A percentile compares a stretch with the other conserved stretches of the same genome.
phyloP scores from a whole-genome alignment of 2,797 vertebrate genomes.

The Ptychadena robeensis region DNA sequence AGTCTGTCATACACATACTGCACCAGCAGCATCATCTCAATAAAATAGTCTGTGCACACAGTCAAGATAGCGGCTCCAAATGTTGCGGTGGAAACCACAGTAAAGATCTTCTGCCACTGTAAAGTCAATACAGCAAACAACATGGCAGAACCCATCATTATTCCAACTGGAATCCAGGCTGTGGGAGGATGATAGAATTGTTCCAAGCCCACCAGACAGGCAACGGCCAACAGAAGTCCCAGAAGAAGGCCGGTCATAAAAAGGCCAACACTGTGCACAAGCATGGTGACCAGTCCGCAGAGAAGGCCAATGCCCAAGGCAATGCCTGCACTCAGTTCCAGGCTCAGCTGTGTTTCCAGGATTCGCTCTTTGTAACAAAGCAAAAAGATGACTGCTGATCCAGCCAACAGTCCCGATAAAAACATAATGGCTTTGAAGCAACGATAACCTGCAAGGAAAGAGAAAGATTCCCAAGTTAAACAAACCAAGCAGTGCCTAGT shows the following conservation, averaged over 20 bases:
- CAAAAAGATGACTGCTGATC: slow-evolving; percentile 86
- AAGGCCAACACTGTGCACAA: slow-evolving; percentile 88
- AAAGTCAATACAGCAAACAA: slow-evolving; percentile 86
- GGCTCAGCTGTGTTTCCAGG: slow-evolving; percentile 86
- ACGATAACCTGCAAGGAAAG: slow-evolving; percentile 76
- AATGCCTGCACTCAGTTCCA: slow-evolving; percentile 85
- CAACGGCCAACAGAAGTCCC: slow-evolving; percentile 82
- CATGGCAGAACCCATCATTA: slow-evolving; percentile 82
- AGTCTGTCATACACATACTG: slow-evolving; percentile 77
- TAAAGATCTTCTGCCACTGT: slow-evolving; percentile 85
- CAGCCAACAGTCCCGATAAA: slow-evolving; percentile 87
- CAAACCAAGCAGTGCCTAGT: background rate
- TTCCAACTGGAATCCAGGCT: slow-evolving; percentile 84
- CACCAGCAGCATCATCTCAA: slow-evolving; percentile 82
- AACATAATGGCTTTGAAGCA: slow-evolving; percentile 94
- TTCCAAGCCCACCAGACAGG: slow-evolving; percentile 77
- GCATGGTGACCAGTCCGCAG: slow-evolving; percentile 88
- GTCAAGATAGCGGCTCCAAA: slow-evolving; percentile 85
- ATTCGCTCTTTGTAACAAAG: slow-evolving; percentile 88
- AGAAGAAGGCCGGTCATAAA: slow-evolving; percentile 88
- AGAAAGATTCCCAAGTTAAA: background rate
- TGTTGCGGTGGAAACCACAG: slow-evolving; percentile 82
- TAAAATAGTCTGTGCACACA: slow-evolving; percentile 84
- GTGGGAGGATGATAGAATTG: slow-evolving; percentile 81
- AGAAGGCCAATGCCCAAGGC: slow-evolving; percentile 88